A percentile compares a stretch with the other conserved stretches of the same genome.
Conservation (phyloP, 30 jellyfish, hydroid and myxozoan species). For the Turritopsis dohrnii region DNA sequence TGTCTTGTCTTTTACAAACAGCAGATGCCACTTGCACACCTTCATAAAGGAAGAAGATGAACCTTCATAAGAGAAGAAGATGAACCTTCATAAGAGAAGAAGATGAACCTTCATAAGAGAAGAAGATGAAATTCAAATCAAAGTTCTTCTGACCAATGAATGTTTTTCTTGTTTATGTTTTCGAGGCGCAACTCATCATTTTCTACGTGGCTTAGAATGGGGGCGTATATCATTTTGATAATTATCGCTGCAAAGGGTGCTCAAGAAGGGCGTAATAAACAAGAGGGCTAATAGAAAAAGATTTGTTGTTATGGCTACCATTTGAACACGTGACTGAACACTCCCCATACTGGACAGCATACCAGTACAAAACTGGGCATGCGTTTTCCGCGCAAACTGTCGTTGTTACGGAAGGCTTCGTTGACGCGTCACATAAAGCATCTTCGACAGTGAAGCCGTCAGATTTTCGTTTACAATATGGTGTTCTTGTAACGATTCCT, state of each 20-base stretch:
- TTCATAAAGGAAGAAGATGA: neutral
- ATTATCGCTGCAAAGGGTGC: too few relatives aligned
- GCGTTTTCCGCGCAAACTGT: conserved; percentile 21
- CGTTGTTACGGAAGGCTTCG: conserved; percentile 37
- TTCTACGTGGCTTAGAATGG: too few relatives aligned
- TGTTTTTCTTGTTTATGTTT: too few relatives aligned
- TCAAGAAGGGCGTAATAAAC: too few relatives aligned
- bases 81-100: too few relatives aligned
- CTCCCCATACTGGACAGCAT: conserved; percentile 53
- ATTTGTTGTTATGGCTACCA: neutral
- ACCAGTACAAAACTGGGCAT: conserved; percentile 63
- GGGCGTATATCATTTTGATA: too few relatives aligned
- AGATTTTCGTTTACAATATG: neutral
- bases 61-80: too few relatives aligned
- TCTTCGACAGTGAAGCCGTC: conserved; percentile 7
- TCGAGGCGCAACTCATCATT: too few relatives aligned
- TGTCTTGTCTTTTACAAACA: neutral
- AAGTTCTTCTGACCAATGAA: too few relatives aligned
- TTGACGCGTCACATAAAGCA: conserved; percentile 35
- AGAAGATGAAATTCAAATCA: too few relatives aligned
- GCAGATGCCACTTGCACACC: neutral
- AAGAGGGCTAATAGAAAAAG: too few relatives aligned
- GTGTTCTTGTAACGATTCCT: neutral
- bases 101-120: too few relatives aligned
- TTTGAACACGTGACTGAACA: conserved; percentile 26